Percentiles rank a stretch among this genome's conserved stretches.
Conservation (phyloP, 2,888 invertebrate species). For the Drosophila mettleri region DNA sequence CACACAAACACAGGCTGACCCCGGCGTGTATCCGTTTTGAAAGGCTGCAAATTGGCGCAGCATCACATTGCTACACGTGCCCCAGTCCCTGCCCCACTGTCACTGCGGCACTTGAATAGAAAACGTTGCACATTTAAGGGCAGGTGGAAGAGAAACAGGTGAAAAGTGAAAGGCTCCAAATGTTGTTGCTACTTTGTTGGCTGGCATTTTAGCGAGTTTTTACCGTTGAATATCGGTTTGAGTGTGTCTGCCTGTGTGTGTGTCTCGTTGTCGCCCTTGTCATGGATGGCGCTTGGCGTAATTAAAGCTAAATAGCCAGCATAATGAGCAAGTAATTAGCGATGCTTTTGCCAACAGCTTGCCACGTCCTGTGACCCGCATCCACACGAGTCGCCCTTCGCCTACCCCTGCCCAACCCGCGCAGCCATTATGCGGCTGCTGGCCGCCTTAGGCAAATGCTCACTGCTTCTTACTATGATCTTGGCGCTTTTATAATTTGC, state of each 20-base stretch:
- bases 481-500: slow-evolving; percentile 42
- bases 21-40: slow-evolving; percentile 17
- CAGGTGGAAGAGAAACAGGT: slow-evolving; percentile 43
- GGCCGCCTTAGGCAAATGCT: slow-evolving; percentile 15
- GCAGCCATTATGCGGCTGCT: slow-evolving; percentile 23
- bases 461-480: slow-evolving; percentile 27
- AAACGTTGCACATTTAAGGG: slow-evolving; percentile 68
- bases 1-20: neutral
- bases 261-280: slow-evolving; percentile 65
- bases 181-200: slow-evolving; percentile 52
- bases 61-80: slow-evolving; percentile 30
- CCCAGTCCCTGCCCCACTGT: neutral
- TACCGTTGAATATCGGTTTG: slow-evolving; percentile 57
- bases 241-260: slow-evolving; percentile 27
- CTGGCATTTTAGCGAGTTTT: slow-evolving; percentile 65
- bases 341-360: slow-evolving; percentile 69
- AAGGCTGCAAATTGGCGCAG: slow-evolving; percentile 61
- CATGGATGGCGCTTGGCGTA: slow-evolving; percentile 75
- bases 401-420: no score
- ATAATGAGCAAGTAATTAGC: slow-evolving; percentile 82
- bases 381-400: neutral
- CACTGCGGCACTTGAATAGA: slow-evolving; percentile 58
- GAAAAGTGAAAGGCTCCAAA: slow-evolving; percentile 70
- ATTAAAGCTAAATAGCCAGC: slow-evolving; percentile 81
- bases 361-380: slow-evolving; percentile 35